Conservation (phyloP, 2,113 vertebrate genomes). For the Pleuronectes platessa region DNA sequence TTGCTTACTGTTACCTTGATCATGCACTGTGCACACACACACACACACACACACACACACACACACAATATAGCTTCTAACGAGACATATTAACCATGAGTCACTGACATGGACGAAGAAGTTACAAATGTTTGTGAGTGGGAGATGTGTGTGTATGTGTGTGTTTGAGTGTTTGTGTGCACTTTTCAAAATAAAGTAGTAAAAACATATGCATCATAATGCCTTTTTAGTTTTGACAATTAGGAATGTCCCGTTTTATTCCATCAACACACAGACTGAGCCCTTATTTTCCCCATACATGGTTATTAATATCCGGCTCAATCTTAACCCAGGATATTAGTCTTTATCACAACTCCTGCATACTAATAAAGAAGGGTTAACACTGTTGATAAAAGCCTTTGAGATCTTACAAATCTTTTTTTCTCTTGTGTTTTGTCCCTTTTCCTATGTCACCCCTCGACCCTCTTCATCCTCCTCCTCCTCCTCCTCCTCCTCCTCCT, state of each 20-base stretch:
- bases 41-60: background rate
- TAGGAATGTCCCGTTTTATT: slow-evolving; percentile 10
- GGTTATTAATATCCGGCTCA: slow-evolving; percentile 67
- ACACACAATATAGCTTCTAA: too few relatives aligned
- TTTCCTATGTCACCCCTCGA: background rate
- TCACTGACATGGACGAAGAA: too few relatives aligned
- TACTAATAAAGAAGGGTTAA: slow-evolving; percentile 14
- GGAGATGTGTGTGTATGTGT: too few relatives aligned
- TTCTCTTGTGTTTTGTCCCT: slow-evolving; percentile 38
- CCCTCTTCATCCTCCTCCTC: too few relatives aligned
- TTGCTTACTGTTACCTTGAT: slow-evolving; percentile 17
- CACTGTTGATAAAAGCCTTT: background rate
- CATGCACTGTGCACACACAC: background rate
- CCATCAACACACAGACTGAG: background rate
- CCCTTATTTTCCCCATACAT: slow-evolving; percentile 38
- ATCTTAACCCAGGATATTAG: slow-evolving; percentile 67
- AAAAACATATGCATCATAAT: too few relatives aligned
- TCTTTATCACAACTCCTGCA: slow-evolving; percentile 37
- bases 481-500: background rate
- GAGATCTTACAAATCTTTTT: slow-evolving; percentile 42
- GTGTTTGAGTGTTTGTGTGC: too few relatives aligned
- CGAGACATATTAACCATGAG: too few relatives aligned
- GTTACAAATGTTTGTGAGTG: too few relatives aligned
- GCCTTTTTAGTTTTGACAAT: too few relatives aligned
- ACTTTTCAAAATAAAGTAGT: too few relatives aligned